A percentile compares a stretch with the other conserved stretches of the same genome.
phyloP scores from a whole-genome alignment of 2,888 invertebrate species.

The Villa cingulata region DNA sequence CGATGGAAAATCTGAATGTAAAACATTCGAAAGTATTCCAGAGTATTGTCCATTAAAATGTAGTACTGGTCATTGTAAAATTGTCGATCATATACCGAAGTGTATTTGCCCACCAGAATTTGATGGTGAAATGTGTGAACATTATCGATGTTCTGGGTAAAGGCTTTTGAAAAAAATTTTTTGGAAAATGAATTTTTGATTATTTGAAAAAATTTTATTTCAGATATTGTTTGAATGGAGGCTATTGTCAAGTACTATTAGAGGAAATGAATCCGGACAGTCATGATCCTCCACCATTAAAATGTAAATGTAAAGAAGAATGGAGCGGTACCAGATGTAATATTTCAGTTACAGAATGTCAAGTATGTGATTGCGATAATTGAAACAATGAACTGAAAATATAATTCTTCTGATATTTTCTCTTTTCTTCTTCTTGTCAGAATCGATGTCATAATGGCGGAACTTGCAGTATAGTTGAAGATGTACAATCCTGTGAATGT shows the following conservation, averaged over 20 bases:
- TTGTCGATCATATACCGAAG: conserved; percentile 40
- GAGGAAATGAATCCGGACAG: conserved; percentile 23
- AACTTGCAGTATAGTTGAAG: conserved; percentile 38
- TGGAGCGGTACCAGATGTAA: conserved; percentile 55
- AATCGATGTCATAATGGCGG: conserved; percentile 47
- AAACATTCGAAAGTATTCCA: conserved; percentile 26
- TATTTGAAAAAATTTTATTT: background rate
- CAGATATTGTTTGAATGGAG: conserved; percentile 47
- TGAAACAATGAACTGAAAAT: background rate
- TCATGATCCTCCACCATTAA: conserved; percentile 23
- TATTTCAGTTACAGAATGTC: conserved; percentile 42
- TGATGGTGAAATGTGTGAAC: conserved; percentile 52
- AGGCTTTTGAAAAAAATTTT: background rate
- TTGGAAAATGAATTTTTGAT: background rate
- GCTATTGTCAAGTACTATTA: conserved; percentile 39
- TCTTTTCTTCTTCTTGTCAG: conserved; percentile 9
- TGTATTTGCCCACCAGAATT: conserved; percentile 53
- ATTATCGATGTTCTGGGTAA: conserved; percentile 49
- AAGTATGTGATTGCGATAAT: conserved; percentile 18
- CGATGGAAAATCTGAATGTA: conserved; percentile 19
- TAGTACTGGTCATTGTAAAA: conserved; percentile 47
- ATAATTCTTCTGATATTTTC: background rate
- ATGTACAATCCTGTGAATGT: conserved; percentile 39
- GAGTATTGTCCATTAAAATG: conserved; percentile 42
- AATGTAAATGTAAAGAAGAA: conserved; percentile 47